A percentile compares a stretch with the other conserved stretches of the same genome.
Conservation (phyloP, 2,888 invertebrate species). For the Latrodectus elegans region DNA sequence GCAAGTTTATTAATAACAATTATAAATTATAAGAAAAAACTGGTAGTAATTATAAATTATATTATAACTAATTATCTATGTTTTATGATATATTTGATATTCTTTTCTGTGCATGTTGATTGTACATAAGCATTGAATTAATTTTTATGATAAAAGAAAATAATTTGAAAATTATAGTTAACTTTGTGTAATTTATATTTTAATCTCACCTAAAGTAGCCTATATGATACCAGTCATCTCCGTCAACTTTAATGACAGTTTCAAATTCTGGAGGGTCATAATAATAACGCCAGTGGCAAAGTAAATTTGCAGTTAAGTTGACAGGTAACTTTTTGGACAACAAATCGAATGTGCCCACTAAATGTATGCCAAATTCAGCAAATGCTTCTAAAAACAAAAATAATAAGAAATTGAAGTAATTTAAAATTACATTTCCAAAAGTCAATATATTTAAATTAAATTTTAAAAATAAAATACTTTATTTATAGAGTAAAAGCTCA, state of each 20-base stretch:
- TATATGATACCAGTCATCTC: conserved; percentile 85
- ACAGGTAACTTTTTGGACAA: conserved; percentile 76
- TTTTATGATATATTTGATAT: too few relatives aligned
- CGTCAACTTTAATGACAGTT: conserved; percentile 76
- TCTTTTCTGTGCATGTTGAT: too few relatives aligned
- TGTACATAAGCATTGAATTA: too few relatives aligned
- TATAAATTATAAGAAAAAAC: too few relatives aligned
- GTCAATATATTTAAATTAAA: too few relatives aligned
- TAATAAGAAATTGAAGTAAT: conserved; percentile 78
- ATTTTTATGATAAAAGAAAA: too few relatives aligned
- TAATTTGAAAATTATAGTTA: background rate
- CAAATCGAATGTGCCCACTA: conserved; percentile 93
- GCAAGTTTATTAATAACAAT: too few relatives aligned
- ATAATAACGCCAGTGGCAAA: conserved; percentile 89
- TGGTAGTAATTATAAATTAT: too few relatives aligned
- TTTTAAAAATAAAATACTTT: too few relatives aligned
- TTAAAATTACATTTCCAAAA: too few relatives aligned
- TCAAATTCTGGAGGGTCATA: conserved; percentile 97
- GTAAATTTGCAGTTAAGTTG: conserved; percentile 71
- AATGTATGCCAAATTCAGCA: conserved; percentile 78
- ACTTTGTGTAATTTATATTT: background rate
- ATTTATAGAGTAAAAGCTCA: too few relatives aligned
- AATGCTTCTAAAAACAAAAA: conserved; percentile 51
- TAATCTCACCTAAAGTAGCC: conserved; percentile 84
- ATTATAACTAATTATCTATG: too few relatives aligned